A percentile compares a stretch with the other conserved stretches of the same genome.
Evolutionary conservation across 2,113 vertebrate species (phyloP).

Genomic region (Marmota monax): DNA sequence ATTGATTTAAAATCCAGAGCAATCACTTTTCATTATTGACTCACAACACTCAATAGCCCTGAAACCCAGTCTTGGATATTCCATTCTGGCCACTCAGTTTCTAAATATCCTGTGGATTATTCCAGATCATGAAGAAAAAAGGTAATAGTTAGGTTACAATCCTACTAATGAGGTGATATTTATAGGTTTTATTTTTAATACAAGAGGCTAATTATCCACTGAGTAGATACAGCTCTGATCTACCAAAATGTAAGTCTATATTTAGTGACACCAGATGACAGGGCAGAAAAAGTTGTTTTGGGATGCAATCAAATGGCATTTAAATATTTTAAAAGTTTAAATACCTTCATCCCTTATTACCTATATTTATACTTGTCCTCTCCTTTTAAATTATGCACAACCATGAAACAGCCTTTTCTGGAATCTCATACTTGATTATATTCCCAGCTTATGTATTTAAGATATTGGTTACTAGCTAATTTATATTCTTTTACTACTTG

Average conservation of each 20-base stretch:
- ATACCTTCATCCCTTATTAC: slow-evolving; percentile 62
- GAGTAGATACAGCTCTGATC: slow-evolving; percentile 39
- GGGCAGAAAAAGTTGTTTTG: slow-evolving; percentile 70
- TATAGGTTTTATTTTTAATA: slow-evolving; percentile 80
- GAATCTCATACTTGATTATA: slow-evolving; percentile 50
- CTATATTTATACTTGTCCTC: slow-evolving; percentile 74
- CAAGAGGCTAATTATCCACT: slow-evolving; percentile 76
- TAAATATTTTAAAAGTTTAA: slow-evolving; percentile 82
- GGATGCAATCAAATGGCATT: slow-evolving; percentile 78
- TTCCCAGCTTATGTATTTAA: slow-evolving; percentile 58
- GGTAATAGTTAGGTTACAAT: slow-evolving; percentile 37
- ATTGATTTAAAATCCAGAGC: slow-evolving; percentile 23
- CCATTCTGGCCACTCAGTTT: slow-evolving; percentile 25
- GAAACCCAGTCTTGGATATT: background rate
- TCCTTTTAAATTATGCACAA: slow-evolving; percentile 72
- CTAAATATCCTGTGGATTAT: slow-evolving; percentile 29
- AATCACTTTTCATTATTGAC: slow-evolving; percentile 37
- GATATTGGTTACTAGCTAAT: slow-evolving; percentile 68
- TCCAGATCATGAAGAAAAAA: slow-evolving; percentile 35
- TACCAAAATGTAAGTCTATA: slow-evolving; percentile 63
- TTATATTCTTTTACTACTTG: slow-evolving; percentile 61
- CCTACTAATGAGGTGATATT: slow-evolving; percentile 72
- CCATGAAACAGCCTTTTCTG: slow-evolving; percentile 65
- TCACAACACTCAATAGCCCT: background rate
- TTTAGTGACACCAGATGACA: slow-evolving; percentile 71